Evolutionary conservation across 2,888 invertebrate genomes (phyloP).

Genomic region (Scaeva pyrastri): DNA sequence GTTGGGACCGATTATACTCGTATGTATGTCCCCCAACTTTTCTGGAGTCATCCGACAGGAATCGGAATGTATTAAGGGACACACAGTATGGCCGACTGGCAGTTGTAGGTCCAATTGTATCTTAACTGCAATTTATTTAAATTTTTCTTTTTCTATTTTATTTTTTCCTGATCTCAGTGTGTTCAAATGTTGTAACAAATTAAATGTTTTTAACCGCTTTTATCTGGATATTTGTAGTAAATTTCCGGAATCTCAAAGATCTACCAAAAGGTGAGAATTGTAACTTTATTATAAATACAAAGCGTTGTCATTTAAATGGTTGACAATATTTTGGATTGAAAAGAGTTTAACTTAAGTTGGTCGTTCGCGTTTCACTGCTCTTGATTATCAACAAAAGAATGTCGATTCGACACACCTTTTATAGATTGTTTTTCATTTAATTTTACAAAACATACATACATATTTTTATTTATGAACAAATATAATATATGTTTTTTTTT

Average conservation of each 20-base stretch:
- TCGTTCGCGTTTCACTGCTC: background rate
- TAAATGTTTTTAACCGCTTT: slow-evolving; percentile 63
- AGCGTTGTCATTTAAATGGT: slow-evolving; percentile 1
- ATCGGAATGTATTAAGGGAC: slow-evolving; percentile 29
- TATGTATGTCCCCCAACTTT: slow-evolving; percentile 11
- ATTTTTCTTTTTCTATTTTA: slow-evolving; percentile 2
- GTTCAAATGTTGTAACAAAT: slow-evolving; percentile 45
- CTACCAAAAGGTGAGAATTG: slow-evolving; percentile 35
- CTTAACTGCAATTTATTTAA: background rate
- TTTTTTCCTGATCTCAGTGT: slow-evolving; percentile 9
- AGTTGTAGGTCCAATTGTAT: background rate
- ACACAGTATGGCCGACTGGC: background rate
- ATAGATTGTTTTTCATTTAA: slow-evolving; percentile 11
- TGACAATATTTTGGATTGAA: slow-evolving; percentile 32
- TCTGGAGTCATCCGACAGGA: background rate
- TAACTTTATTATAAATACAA: slow-evolving; percentile 44
- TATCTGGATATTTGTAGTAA: slow-evolving; percentile 72
- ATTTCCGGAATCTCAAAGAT: slow-evolving; percentile 59
- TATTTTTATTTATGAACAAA: background rate
- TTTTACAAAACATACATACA: slow-evolving; percentile 8
- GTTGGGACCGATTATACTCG: background rate
- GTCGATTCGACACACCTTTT: slow-evolving; percentile 50
- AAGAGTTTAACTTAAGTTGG: slow-evolving; percentile 8
- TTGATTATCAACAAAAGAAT: slow-evolving; percentile 28
- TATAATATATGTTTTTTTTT: background rate